These are phyloP conservation scores for Heteronetta atricapilla DNA, from an alignment of 2,113 vertebrate species.

Conservation along the genomic window DNA sequence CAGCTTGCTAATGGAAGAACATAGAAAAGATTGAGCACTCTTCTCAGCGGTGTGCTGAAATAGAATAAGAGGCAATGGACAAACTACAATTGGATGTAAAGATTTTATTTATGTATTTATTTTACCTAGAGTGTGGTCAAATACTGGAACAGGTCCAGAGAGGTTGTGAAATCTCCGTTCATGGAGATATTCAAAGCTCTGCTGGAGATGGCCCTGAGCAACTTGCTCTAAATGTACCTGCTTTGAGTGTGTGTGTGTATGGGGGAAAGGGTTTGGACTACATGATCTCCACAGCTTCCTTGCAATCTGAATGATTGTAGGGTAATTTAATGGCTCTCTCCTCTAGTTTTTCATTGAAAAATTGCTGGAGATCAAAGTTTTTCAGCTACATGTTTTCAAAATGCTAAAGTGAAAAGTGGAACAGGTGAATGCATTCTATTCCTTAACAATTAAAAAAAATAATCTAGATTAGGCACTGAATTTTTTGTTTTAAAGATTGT, in stretches of 20 bases:
- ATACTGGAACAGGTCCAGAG: slow-evolving; percentile 17
- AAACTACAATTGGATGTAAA: not conserved
- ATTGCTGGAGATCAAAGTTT: not conserved
- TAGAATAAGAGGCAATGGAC: not conserved
- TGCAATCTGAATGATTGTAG: not conserved
- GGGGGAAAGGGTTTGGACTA: not conserved
- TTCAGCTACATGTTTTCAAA: not conserved
- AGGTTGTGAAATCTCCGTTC: slow-evolving; percentile 2
- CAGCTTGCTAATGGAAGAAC: not conserved
- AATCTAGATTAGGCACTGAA: not conserved
- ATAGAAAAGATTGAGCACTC: not conserved
- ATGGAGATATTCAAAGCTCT: slow-evolving; percentile 15
- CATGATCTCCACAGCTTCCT: not conserved
- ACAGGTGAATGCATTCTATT: not conserved
- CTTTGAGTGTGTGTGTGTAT: not conserved
- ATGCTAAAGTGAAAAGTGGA: not conserved
- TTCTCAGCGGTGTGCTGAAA: not conserved
- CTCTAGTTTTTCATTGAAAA: not conserved
- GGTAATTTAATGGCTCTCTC: not conserved
- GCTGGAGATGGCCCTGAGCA: not conserved
- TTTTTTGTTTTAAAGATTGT: not conserved
- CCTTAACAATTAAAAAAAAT: not conserved
- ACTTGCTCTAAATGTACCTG: not conserved
- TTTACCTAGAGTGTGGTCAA: not conserved
- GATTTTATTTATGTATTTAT: not conserved